These are phyloP conservation scores for Triplophysa bombifrons DNA, from an alignment of 2,797 vertebrate species.

Conservation along the genomic window DNA sequence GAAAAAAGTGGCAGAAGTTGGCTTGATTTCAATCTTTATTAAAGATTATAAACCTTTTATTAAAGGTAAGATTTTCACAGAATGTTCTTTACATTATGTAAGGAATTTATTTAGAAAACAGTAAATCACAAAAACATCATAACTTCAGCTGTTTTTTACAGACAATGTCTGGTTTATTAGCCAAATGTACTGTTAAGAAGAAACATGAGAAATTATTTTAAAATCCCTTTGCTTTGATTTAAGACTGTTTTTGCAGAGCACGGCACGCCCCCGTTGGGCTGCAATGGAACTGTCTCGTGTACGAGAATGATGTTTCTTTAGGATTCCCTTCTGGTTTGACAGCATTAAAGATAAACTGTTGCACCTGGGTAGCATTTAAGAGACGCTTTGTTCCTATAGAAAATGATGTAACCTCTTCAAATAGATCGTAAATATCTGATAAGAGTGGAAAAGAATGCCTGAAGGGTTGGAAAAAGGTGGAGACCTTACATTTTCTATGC, in stretches of 20 bases:
- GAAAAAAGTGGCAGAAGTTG: too few relatives aligned
- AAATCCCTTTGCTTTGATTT: not conserved
- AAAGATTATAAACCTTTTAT: too few relatives aligned
- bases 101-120: too few relatives aligned
- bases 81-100: too few relatives aligned
- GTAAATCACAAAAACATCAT: too few relatives aligned
- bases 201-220: too few relatives aligned
- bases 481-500: slow-evolving; percentile 14
- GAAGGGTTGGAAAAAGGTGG: slow-evolving; percentile 31
- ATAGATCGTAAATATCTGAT: slow-evolving; percentile 50
- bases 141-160: too few relatives aligned
- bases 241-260: not conserved
- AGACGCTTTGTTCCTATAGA: slow-evolving; percentile 13
- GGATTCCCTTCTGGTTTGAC: slow-evolving; percentile 24
- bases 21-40: too few relatives aligned
- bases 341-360: slow-evolving; percentile 25
- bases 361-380: slow-evolving; percentile 47
- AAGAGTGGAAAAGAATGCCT: slow-evolving; percentile 22
- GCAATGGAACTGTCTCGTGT: not conserved
- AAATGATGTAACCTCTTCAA: slow-evolving; percentile 22
- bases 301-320: slow-evolving; percentile 5
- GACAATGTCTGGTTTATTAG: too few relatives aligned
- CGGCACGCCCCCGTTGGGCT: not conserved
- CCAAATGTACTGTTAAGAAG: too few relatives aligned
- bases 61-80: too few relatives aligned